Evolutionary conservation across 2,113 vertebrate genomes (phyloP).

Genomic region (Noctilio leporinus): DNA sequence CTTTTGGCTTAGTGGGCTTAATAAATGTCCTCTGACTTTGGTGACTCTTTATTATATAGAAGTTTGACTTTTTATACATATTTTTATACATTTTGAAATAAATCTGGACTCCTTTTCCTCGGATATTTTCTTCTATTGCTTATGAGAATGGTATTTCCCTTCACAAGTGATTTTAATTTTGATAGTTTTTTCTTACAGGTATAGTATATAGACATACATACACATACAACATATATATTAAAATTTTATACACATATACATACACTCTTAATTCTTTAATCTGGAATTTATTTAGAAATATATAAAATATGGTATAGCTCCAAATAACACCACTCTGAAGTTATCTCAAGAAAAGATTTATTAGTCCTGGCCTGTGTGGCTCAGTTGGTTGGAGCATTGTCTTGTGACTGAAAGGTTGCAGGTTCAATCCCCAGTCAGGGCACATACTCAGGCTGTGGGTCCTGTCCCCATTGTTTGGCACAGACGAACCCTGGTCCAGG

Average conservation of each 20-base stretch:
- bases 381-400: no score
- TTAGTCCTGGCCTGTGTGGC: neutral
- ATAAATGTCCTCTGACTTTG: neutral
- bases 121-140: neutral
- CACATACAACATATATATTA: neutral
- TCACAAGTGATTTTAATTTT: constrained; percentile 13
- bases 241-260: neutral
- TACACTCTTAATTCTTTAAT: neutral
- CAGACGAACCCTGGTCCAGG: no score
- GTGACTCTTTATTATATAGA: constrained; percentile 10
- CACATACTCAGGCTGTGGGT: no score
- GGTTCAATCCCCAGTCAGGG: no score
- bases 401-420: no score
- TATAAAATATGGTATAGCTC: neutral
- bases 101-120: constrained; percentile 6
- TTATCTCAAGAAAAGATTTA: constrained; percentile 1
- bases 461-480: no score
- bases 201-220: neutral
- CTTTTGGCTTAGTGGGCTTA: neutral
- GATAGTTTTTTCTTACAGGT: neutral
- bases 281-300: constrained; percentile 12
- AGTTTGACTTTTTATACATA: neutral
- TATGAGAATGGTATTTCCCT: constrained; percentile 6
- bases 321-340: neutral
- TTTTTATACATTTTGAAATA: constrained; percentile 23